A percentile compares a stretch with the other conserved stretches of the same genome.
These are phyloP conservation scores for Agrochola lychnidis DNA, from an alignment of 2,888 invertebrate genomes.

Conservation along the genomic window DNA sequence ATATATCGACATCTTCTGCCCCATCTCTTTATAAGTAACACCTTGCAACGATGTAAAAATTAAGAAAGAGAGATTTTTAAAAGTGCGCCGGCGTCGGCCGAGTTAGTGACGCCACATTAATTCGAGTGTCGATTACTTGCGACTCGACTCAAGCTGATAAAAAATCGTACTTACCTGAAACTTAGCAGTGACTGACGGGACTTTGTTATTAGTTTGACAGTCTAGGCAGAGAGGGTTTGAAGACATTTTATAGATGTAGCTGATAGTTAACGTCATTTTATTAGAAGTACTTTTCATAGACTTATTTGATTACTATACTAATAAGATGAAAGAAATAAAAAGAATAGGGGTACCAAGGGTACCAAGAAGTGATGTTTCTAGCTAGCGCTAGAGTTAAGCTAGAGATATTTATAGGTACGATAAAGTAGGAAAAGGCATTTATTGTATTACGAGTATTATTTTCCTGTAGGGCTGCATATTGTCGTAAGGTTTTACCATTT, in stretches of 20 bases:
- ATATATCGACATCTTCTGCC: constrained; percentile 55
- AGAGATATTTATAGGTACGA: neutral
- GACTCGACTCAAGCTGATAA: constrained; percentile 71
- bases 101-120: constrained; percentile 90
- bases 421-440: neutral
- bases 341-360: neutral
- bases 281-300: neutral
- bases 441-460: neutral
- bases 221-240: constrained; percentile 37
- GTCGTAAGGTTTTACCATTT: neutral
- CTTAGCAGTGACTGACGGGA: constrained; percentile 62
- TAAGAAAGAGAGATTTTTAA: constrained; percentile 87
- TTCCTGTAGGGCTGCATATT: neutral
- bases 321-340: neutral
- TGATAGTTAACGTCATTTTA: neutral
- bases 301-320: neutral
- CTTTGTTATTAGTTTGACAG: constrained; percentile 57
- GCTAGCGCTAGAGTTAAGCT: neutral
- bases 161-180: constrained; percentile 72
- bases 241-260: constrained; percentile 5
- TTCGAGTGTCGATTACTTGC: constrained; percentile 86
- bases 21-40: constrained; percentile 77
- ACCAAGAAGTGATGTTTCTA: neutral
- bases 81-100: constrained; percentile 78
- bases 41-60: constrained; percentile 90